A percentile compares a stretch with the other conserved stretches of the same genome.
phyloP scores from a whole-genome alignment of 2,797 vertebrate species.

The Arctocebus calabarensis region DNA sequence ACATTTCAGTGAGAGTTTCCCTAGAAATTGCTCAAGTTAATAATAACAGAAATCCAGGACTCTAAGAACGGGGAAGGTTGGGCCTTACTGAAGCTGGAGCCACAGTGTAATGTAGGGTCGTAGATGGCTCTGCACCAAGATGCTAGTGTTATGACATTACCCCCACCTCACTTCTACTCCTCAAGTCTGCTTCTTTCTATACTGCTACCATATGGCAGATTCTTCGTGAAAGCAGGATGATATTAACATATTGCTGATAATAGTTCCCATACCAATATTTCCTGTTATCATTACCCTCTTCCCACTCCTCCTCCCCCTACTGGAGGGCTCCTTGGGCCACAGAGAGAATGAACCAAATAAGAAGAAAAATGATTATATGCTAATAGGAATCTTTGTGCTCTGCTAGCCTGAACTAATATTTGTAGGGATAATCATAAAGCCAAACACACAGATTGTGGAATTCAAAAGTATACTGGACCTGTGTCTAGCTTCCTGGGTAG shows the following conservation, averaged over 20 bases:
- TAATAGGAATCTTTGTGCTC: not conserved
- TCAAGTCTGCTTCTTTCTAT: not conserved
- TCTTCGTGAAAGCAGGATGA: not conserved
- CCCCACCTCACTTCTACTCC: conserved; percentile 13
- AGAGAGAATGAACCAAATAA: conserved; percentile 29
- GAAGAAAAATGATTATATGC: conserved; percentile 16
- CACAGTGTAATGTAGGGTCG: not conserved
- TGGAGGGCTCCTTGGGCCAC: not conserved
- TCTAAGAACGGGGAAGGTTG: not conserved
- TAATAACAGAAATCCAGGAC: conserved; percentile 28
- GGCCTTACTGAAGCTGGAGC: not conserved
- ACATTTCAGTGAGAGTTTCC: not conserved
- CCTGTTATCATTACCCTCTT: conserved; percentile 1
- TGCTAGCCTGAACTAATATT: not conserved
- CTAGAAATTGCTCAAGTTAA: conserved; percentile 22
- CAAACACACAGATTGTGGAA: not conserved
- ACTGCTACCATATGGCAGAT: conserved; percentile 32
- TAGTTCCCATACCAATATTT: not conserved
- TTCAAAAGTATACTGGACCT: conserved; percentile 31
- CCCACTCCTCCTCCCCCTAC: not conserved
- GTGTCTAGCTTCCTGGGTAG: not conserved
- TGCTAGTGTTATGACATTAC: not conserved
- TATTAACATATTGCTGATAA: conserved; percentile 17
- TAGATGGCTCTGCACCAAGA: not conserved
- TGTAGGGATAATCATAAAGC: not conserved